These are phyloP conservation scores for Calosoma granatense DNA, from an alignment of 1,140 invertebrate genomes.

Conservation along the genomic window DNA sequence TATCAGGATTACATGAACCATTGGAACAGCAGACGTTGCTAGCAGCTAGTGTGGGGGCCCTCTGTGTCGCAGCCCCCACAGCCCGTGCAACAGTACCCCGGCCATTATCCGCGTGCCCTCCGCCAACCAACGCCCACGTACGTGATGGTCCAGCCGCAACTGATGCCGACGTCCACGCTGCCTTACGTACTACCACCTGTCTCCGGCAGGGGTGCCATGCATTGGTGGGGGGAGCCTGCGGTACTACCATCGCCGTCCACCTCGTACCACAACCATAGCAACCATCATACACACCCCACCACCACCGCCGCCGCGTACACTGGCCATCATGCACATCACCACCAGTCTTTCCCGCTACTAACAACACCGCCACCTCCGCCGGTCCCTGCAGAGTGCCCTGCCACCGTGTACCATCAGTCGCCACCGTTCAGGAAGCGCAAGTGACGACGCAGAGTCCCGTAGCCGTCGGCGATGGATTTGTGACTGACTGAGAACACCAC, in stretches of 20 bases:
- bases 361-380: slow-evolving; percentile 14
- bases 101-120: slow-evolving; percentile 17
- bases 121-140: slow-evolving; percentile 21
- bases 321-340: slow-evolving; percentile 15
- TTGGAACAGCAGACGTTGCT: slow-evolving; percentile 46
- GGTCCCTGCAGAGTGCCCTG: slow-evolving; percentile 14
- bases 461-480: slow-evolving; percentile 12
- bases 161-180: background rate
- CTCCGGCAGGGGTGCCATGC: background rate
- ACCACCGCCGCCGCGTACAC: slow-evolving; percentile 21
- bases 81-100: slow-evolving; percentile 11
- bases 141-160: slow-evolving; percentile 27
- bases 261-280: background rate
- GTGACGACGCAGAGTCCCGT: slow-evolving; percentile 19
- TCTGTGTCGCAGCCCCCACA: slow-evolving; percentile 22
- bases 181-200: background rate
- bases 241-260: background rate
- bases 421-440: slow-evolving; percentile 27
- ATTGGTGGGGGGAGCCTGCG: background rate
- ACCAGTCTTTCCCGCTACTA: slow-evolving; percentile 10
- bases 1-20: slow-evolving; percentile 72
- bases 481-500: slow-evolving; percentile 9
- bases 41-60: slow-evolving; percentile 41
- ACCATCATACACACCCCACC: slow-evolving; percentile 1
- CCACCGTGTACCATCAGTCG: slow-evolving; percentile 21